phyloP scores from a whole-genome alignment of 2,888 invertebrate species.

The Drosophila flavopinicola region DNA sequence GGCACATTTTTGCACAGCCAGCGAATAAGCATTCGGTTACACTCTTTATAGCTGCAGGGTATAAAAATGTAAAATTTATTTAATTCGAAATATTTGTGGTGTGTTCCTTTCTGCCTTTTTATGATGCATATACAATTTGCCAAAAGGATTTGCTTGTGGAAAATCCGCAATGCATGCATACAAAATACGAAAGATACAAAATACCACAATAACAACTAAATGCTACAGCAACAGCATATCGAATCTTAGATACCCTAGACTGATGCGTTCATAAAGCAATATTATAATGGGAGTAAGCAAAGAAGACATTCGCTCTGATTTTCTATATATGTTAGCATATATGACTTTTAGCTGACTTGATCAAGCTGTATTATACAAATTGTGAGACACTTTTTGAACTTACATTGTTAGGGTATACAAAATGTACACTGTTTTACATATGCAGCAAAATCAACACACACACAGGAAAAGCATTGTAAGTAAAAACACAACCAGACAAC shows the following conservation, averaged over 20 bases:
- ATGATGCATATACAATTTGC: constrained; percentile 68
- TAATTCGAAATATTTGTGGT: constrained; percentile 54
- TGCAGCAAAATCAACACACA: constrained; percentile 41
- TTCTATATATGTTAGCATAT: too few relatives aligned
- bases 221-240: not conserved
- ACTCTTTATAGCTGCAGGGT: constrained; percentile 20
- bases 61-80: constrained; percentile 55
- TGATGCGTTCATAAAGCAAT: not conserved
- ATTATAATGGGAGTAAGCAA: not conserved
- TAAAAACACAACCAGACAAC: constrained; percentile 38
- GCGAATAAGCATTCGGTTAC: constrained; percentile 3
- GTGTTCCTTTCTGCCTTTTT: constrained; percentile 33
- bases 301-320: too few relatives aligned
- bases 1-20: too few relatives aligned
- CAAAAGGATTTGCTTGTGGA: constrained; percentile 64
- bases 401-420: constrained; percentile 15
- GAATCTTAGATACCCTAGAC: constrained; percentile 10
- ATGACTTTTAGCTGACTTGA: not conserved
- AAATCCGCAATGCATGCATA: constrained; percentile 57
- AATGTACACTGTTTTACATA: not conserved
- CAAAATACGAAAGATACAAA: constrained; percentile 30
- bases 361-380: too few relatives aligned
- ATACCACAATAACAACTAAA: constrained; percentile 17
- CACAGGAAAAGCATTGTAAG: constrained; percentile 14
- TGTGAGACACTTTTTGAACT: not conserved